Evolutionary conservation across 2,888 invertebrate genomes (phyloP).

Genomic region (Anoplius nigerrimus): DNA sequence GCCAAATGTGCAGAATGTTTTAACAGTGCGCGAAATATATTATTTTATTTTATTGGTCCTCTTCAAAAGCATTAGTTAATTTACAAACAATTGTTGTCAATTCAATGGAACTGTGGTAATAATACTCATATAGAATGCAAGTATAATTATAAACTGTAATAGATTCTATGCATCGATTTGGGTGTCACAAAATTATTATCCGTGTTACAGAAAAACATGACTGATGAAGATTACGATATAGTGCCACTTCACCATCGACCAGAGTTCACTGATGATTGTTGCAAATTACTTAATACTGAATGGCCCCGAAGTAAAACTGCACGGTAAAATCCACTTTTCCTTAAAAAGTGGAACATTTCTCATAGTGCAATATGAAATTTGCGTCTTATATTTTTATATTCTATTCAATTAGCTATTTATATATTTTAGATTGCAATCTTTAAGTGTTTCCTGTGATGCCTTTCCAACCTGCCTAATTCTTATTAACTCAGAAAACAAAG

Average conservation of each 20-base stretch:
- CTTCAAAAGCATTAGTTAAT: no score
- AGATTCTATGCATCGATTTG: background rate
- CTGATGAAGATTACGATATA: conserved; percentile 73
- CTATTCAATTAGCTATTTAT: conserved; percentile 2
- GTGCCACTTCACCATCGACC: conserved; percentile 85
- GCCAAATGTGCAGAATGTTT: no score
- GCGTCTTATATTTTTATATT: background rate
- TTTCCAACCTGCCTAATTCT: conserved; percentile 85
- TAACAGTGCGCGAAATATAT: no score
- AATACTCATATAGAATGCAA: no score
- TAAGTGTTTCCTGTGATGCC: conserved; percentile 83
- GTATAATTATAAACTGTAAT: background rate
- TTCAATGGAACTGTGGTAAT: no score
- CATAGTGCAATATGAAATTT: background rate
- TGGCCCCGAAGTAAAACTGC: conserved; percentile 90
- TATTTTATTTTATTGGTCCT: no score
- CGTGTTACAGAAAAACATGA: conserved; percentile 37
- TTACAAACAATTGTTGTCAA: no score
- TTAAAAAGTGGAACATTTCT: background rate
- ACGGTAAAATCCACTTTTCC: conserved; percentile 74
- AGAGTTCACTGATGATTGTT: conserved; percentile 83
- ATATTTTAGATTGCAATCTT: conserved; percentile 79
- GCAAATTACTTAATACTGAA: conserved; percentile 88
- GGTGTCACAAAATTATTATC: background rate
- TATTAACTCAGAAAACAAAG: conserved; percentile 76